Evolutionary conservation across 2,113 vertebrate genomes (phyloP).

Genomic region (Cryptomyrus ogoouensis): DNA sequence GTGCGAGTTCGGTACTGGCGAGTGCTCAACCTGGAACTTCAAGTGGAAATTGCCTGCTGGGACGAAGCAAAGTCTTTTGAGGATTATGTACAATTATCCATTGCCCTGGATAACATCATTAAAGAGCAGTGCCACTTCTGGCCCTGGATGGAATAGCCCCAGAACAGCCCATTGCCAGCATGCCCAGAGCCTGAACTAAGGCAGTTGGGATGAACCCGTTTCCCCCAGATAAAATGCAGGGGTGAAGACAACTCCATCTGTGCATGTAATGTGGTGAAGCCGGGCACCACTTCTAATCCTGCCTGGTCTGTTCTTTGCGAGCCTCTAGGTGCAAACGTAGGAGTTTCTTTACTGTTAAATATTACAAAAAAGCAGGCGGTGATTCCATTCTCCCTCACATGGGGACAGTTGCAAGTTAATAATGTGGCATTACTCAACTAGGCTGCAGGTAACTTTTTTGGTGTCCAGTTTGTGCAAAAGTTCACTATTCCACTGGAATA

Average conservation of each 20-base stretch:
- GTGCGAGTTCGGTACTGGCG: background rate
- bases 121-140: background rate
- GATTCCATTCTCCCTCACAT: background rate
- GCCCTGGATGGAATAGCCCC: background rate
- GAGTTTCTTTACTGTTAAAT: background rate
- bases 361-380: no score
- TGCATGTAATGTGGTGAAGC: background rate
- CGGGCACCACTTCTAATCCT: background rate
- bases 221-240: background rate
- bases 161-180: background rate
- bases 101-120: background rate
- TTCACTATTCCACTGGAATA: background rate
- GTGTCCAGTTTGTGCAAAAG: no score
- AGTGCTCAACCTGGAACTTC: background rate
- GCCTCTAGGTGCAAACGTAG: background rate
- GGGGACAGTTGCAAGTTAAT: background rate
- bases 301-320: background rate
- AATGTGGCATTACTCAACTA: background rate
- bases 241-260: background rate
- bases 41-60: background rate
- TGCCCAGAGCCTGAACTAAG: background rate
- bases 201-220: background rate
- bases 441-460: background rate
- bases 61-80: background rate
- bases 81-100: background rate